Evolutionary conservation across 2,113 vertebrate genomes (phyloP).

Genomic region (Gallinago media): DNA sequence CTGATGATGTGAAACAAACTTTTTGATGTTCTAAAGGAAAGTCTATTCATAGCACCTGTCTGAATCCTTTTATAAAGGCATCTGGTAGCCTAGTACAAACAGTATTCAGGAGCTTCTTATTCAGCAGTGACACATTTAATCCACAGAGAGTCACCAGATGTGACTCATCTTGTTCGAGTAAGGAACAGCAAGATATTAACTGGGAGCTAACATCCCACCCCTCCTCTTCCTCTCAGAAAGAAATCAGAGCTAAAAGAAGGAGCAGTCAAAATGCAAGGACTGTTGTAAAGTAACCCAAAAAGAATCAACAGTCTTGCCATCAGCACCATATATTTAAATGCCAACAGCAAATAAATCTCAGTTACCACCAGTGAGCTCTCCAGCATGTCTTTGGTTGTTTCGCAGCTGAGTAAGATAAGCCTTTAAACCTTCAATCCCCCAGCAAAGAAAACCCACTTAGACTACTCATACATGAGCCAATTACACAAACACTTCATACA

Average conservation of each 20-base stretch:
- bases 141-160: neutral
- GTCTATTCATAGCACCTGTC: neutral
- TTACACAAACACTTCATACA: neutral
- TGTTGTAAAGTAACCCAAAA: neutral
- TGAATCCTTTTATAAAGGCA: neutral
- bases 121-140: neutral
- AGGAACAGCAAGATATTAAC: neutral
- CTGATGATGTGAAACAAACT: neutral
- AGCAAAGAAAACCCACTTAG: neutral
- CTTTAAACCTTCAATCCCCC: neutral
- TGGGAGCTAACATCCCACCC: neutral
- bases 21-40: neutral
- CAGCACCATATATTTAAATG: neutral
- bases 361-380: neutral
- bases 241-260: neutral
- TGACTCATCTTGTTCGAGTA: conserved; percentile 11
- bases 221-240: neutral
- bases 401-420: neutral
- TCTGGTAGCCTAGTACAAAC: neutral
- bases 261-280: neutral
- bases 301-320: neutral
- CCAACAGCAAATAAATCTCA: neutral
- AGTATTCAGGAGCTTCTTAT: neutral
- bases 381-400: neutral
- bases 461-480: neutral